phyloP scores from a whole-genome alignment of 1,140 invertebrate genomes.

The Leptinotarsa defecta region DNA sequence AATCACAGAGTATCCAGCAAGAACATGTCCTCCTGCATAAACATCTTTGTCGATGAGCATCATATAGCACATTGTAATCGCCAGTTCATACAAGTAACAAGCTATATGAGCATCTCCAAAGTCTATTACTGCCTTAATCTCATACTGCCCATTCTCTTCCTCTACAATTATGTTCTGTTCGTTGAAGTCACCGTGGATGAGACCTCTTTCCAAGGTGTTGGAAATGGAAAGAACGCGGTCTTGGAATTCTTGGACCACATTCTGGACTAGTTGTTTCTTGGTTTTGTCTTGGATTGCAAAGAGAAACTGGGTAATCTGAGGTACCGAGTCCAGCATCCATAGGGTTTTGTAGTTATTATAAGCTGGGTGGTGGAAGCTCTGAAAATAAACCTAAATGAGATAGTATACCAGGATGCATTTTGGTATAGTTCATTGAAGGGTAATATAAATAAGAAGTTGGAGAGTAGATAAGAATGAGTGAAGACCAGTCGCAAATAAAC shows the following conservation, averaged over 20 bases:
- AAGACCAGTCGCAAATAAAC: too few species aligned
- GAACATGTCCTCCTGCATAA: conserved; percentile 69
- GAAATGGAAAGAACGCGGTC: conserved; percentile 63
- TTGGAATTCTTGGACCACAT: conserved; percentile 72
- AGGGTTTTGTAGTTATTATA: conserved; percentile 67
- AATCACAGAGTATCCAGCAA: conserved; percentile 74
- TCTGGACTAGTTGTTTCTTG: conserved; percentile 63
- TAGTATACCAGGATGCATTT: background rate
- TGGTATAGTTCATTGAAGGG: background rate
- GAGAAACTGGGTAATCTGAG: conserved; percentile 71
- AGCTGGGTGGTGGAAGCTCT: conserved; percentile 73
- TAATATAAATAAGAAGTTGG: too few species aligned
- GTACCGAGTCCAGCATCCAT: conserved; percentile 74
- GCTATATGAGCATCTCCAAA: conserved; percentile 79
- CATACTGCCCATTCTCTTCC: conserved; percentile 55
- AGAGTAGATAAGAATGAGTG: too few species aligned
- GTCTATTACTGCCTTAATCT: conserved; percentile 74
- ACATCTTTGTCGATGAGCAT: conserved; percentile 70
- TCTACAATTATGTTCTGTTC: conserved; percentile 83
- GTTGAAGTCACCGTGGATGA: conserved; percentile 89
- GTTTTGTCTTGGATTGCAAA: conserved; percentile 67
- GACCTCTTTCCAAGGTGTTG: conserved; percentile 67
- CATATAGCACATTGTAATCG: conserved; percentile 81
- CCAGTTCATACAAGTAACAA: conserved; percentile 80
- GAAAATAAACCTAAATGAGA: conserved; percentile 29